Base-by-base conservation (phyloP, 35 echinoderm and acorn worm species). In the Ophiothrix spiculata region DNA sequence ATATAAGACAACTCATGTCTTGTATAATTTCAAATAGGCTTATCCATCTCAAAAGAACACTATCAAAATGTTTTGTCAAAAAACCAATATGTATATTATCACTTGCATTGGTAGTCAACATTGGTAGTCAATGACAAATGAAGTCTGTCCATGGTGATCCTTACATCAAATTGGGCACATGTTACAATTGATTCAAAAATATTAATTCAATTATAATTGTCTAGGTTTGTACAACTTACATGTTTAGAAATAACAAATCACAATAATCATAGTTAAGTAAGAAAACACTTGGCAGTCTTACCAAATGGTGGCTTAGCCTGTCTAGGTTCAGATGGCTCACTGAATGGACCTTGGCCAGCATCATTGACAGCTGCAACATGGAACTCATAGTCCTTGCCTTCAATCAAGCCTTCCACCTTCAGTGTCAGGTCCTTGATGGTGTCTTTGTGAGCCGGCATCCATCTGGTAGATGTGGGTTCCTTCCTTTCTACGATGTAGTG, bases 271-370 rank as follows among this genome's bases (percentile, higher is more conserved):
- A 28, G 1, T 74, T 74, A 17, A 74, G 64, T 25, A 29, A 74
- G 38, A 78, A 78, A 78, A 32, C 46, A 33, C 23, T 15, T 39
- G 78, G 45, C 3, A 33, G 63, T 35, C 86, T 85, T 80, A 93
- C 91, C 91, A 93, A 89, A 93, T 40, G 91, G 91, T 56, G 86
- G 91, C 75, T 88, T 93, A 40, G 91, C 86, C 34, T 79, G 84
- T 37, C 74, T 83, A 32, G 91, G 91, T 46, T 76, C 83, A 12
- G 84, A 64, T 32, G 91, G 88, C 56, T 81, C 91, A 37, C 82
- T 88, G 77, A 35, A 89, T 87, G 80, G 80, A 35, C 91, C 91
- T 0, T 84, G 49, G 54, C 91, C 91, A 39, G 91, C 91, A 35
- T 84, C 82, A 64, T 93, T 93, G 42, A 89, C 86, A 85, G 91